phyloP scores from a whole-genome alignment of 2,797 vertebrate species.

The Rhabdomys pumilio region DNA sequence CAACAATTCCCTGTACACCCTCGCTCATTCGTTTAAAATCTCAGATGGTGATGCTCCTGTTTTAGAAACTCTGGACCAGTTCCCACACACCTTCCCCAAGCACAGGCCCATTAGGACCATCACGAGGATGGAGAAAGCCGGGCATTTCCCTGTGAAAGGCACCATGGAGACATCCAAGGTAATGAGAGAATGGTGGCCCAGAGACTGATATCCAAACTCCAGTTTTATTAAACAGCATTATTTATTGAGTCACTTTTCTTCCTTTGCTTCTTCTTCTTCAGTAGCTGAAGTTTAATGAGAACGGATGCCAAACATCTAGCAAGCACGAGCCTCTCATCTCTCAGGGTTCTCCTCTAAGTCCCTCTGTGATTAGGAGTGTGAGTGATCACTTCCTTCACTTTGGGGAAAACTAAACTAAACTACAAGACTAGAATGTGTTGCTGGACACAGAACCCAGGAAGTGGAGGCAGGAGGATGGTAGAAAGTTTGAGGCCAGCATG shows the following conservation, averaged over 20 bases:
- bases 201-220: neutral
- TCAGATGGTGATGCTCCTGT: neutral
- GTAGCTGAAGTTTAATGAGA: neutral
- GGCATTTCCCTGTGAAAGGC: neutral
- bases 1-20: neutral
- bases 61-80: neutral
- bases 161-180: neutral
- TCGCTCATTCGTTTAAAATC: neutral
- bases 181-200: neutral
- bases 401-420: neutral
- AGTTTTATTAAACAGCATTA: neutral
- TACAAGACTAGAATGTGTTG: neutral
- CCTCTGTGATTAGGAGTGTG: neutral
- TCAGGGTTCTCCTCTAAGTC: neutral
- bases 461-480: neutral
- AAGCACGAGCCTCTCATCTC: neutral
- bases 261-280: neutral
- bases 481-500: neutral
- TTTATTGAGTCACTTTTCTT: neutral
- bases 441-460: neutral
- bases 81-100: neutral
- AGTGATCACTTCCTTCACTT: neutral
- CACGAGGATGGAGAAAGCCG: neutral
- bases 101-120: neutral
- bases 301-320: neutral